Evolutionary conservation across 2,113 vertebrate species (phyloP).

Genomic region (Hydrolagus affinis): DNA sequence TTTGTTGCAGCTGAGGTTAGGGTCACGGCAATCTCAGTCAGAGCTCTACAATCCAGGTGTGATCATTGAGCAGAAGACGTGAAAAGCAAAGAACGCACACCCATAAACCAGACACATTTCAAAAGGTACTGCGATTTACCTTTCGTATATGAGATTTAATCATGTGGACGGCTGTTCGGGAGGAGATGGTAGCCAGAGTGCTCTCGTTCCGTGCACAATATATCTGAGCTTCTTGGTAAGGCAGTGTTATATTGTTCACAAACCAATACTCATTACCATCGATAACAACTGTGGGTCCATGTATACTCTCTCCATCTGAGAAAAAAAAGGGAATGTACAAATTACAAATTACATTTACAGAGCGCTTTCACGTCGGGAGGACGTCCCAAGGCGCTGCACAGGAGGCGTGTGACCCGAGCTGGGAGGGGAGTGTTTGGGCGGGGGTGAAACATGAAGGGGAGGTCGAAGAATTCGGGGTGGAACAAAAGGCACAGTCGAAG

Average conservation of each 20-base stretch:
- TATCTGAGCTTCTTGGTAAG: conserved; percentile 66
- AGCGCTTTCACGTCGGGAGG: too few species aligned
- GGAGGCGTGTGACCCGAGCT: too few species aligned
- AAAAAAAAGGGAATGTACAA: conserved; percentile 12
- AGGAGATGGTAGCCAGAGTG: conserved; percentile 61
- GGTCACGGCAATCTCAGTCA: too few species aligned
- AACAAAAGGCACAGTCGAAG: too few species aligned
- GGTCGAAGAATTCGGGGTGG: too few species aligned
- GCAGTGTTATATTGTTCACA: conserved; percentile 59
- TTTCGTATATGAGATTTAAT: conserved; percentile 57
- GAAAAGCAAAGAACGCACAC: neutral
- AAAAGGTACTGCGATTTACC: conserved; percentile 45
- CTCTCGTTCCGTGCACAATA: conserved; percentile 70
- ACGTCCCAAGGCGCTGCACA: too few species aligned
- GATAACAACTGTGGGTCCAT: conserved; percentile 64
- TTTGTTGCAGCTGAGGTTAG: too few species aligned
- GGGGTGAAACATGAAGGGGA: too few species aligned
- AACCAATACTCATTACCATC: conserved; percentile 89
- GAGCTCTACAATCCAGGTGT: too few species aligned
- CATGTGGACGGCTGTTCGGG: conserved; percentile 44
- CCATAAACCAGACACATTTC: neutral
- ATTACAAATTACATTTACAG: too few species aligned
- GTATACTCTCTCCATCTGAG: conserved; percentile 57
- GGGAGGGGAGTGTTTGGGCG: too few species aligned
- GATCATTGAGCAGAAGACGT: neutral